phyloP scores from a whole-genome alignment of 92 coral and sea anemone genomes.

The Epizoanthus fatuus region DNA sequence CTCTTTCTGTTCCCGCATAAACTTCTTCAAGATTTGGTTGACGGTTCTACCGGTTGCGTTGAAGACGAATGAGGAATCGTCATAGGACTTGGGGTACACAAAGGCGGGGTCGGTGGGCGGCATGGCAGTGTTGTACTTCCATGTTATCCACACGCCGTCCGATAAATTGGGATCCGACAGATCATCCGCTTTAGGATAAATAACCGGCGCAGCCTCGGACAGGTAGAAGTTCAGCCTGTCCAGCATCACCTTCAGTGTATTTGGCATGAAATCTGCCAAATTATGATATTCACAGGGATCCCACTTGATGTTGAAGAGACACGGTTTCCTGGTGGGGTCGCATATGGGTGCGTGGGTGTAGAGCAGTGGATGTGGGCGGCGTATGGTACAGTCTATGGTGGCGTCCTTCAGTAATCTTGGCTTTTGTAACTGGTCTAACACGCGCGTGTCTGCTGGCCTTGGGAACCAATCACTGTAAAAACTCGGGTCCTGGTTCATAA shows the following conservation, averaged over 20 bases:
- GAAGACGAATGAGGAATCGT: slow-evolving; percentile 75
- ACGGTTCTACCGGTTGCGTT: slow-evolving; percentile 64
- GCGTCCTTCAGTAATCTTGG: slow-evolving; percentile 73
- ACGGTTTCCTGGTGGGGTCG: slow-evolving; percentile 91
- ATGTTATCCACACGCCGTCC: slow-evolving; percentile 95
- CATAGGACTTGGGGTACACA: slow-evolving; percentile 92
- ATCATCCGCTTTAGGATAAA: slow-evolving; percentile 91
- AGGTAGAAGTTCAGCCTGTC: slow-evolving; percentile 90
- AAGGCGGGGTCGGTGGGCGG: slow-evolving; percentile 81
- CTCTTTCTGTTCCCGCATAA: slow-evolving; percentile 75
- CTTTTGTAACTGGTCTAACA: slow-evolving; percentile 79
- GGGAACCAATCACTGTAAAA: slow-evolving; percentile 98
- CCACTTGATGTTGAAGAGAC: slow-evolving; percentile 99
- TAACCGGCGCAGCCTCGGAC: slow-evolving; percentile 68
- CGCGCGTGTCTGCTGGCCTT: slow-evolving; percentile 81
- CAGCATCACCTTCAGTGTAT: slow-evolving; percentile 95
- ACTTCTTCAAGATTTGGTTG: slow-evolving; percentile 70
- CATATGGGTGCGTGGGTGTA: slow-evolving; percentile 98
- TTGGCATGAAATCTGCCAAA: slow-evolving; percentile 98
- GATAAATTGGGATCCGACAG: slow-evolving; percentile 87
- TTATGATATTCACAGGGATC: slow-evolving; percentile 99
- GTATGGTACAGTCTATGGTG: slow-evolving; percentile 85
- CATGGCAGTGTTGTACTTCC: slow-evolving; percentile 84
- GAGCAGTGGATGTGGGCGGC: slow-evolving; percentile 91
- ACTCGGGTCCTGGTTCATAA: slow-evolving; percentile 86